Evolutionary conservation across 2,888 invertebrate genomes (phyloP), one percentile per base, ranked within the genome.

Genomic region (Tiphia femorata): DNA sequence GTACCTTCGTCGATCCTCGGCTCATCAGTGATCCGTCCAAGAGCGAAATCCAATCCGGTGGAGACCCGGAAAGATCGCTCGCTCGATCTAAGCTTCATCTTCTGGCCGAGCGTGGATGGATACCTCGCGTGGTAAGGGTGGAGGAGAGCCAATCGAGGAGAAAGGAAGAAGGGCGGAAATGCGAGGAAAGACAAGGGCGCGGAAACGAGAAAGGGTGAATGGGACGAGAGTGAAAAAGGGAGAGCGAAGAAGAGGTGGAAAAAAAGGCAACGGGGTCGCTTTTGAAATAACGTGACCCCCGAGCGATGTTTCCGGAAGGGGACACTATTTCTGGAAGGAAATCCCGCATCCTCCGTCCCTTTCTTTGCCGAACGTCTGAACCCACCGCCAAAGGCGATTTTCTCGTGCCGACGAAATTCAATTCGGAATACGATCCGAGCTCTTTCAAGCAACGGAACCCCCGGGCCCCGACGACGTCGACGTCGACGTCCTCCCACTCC

Each of bases 381-480:
- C 50, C 38, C 43, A 38, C 41, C 49, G 58, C 49, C 49, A 54
- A 53, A 50, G 52, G 53, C 37, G 52, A 43, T 44, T 44, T 38
- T 44, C 38, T 10, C 44, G 35, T 29, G 25, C 29, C 47, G 35
- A 40, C 20, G 38, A 47, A 53, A 53, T 53, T 47, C 53, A 53
- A 53, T 53, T 53, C 27, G 33, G 25, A 42, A 48, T 47, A 47
- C 38, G 30, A 38, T 25, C 27, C 43, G 35, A 7, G 25, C 27
- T 23, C 51, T 37, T 48, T 27, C 23, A 25, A 14, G 33, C 44
- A 25, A n/a, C n/a, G n/a, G n/a, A n/a, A n/a, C n/a, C n/a, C n/a
- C n/a, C n/a, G n/a, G n/a, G n/a, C n/a, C n/a, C n/a, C n/a, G n/a
- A n/a, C n/a, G n/a, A n/a, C n/a, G n/a, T n/a, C n/a, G n/a, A n/a